Evolutionary conservation across 1,140 invertebrate genomes (phyloP).

Genomic region (Sitophilus oryzae): DNA sequence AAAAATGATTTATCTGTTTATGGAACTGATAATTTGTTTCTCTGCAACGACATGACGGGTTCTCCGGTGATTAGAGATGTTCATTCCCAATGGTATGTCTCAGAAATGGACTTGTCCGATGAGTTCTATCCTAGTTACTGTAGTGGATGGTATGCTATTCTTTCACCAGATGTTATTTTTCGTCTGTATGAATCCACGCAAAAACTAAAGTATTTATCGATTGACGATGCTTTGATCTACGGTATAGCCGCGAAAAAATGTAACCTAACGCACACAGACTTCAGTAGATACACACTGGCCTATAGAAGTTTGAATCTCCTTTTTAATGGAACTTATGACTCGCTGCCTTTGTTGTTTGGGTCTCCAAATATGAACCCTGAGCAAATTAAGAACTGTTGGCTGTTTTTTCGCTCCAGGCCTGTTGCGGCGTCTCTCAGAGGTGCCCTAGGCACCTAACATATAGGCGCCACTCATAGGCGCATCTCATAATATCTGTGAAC

Average conservation of each 20-base stretch:
- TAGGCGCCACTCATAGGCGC: too few species aligned
- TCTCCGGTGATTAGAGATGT: constrained; percentile 53
- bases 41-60: constrained; percentile 49
- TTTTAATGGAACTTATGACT: background rate
- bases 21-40: constrained; percentile 49
- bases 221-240: constrained; percentile 77
- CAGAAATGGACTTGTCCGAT: constrained; percentile 56
- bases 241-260: constrained; percentile 58
- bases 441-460: too few species aligned
- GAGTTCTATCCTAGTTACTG: constrained; percentile 61
- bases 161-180: constrained; percentile 62
- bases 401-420: background rate
- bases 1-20: constrained; percentile 45
- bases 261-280: background rate
- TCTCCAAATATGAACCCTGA: background rate
- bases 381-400: background rate
- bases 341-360: background rate
- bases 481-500: too few species aligned
- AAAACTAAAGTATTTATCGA: constrained; percentile 58
- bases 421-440: too few species aligned
- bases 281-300: background rate
- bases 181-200: constrained; percentile 41
- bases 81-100: constrained; percentile 73
- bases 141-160: constrained; percentile 65
- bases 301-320: background rate